Evolutionary conservation across 2,888 invertebrate species (phyloP).

Genomic region (Campaea margaritaria): DNA sequence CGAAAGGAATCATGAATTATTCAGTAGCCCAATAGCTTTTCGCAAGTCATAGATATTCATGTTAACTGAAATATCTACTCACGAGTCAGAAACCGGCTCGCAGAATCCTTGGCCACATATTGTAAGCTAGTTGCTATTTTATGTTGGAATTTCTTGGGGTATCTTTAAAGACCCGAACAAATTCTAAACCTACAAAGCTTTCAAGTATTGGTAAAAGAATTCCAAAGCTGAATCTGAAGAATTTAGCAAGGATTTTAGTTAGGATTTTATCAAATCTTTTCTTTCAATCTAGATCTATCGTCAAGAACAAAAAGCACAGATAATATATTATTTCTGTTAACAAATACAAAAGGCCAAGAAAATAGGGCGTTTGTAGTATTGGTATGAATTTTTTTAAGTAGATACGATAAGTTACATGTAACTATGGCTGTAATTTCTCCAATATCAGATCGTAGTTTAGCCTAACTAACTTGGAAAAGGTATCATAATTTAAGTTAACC

Average conservation of each 20-base stretch:
- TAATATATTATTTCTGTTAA: too few species aligned
- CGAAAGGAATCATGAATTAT: slow-evolving; percentile 46
- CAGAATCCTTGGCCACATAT: not conserved
- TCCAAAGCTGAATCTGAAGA: slow-evolving; percentile 2
- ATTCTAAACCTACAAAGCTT: not conserved
- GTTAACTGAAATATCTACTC: slow-evolving; percentile 21
- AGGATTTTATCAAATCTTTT: too few species aligned
- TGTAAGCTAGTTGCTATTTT: too few species aligned
- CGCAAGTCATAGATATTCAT: slow-evolving; percentile 49
- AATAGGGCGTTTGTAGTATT: too few species aligned
- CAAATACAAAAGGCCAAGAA: too few species aligned
- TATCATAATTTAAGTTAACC: too few species aligned
- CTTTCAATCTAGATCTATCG: not conserved
- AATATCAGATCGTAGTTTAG: too few species aligned
- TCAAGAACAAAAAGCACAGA: not conserved
- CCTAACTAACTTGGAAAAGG: too few species aligned
- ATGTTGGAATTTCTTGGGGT: not conserved
- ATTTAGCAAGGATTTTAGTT: not conserved
- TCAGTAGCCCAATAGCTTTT: slow-evolving; percentile 44
- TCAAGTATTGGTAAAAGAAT: not conserved
- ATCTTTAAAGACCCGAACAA: not conserved
- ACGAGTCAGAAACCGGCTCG: slow-evolving; percentile 1
- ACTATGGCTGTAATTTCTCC: too few species aligned
- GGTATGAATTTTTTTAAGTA: too few species aligned
- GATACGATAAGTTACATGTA: too few species aligned